Evolutionary conservation across 2,888 invertebrate genomes (phyloP).

Genomic region (Scaeva pyrastri): DNA sequence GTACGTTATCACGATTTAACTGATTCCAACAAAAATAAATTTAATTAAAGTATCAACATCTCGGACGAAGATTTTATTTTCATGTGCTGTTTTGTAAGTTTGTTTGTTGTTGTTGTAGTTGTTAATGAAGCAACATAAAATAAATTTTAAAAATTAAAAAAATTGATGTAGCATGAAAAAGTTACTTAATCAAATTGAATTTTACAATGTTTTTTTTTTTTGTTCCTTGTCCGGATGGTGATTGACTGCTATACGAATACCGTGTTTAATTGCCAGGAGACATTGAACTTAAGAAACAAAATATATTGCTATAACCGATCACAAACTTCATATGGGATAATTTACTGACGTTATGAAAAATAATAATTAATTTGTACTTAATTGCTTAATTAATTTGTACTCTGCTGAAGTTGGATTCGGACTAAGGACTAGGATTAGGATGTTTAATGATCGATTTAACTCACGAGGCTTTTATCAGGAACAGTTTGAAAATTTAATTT

Average conservation of each 20-base stretch:
- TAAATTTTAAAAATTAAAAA: not conserved
- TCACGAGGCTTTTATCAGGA: too few relatives aligned
- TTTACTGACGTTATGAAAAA: not conserved
- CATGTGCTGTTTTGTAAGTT: not conserved
- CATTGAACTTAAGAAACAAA: conserved; percentile 9
- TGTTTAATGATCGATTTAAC: too few relatives aligned
- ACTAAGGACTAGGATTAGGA: too few relatives aligned
- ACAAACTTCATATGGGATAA: not conserved
- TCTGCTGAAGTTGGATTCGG: too few relatives aligned
- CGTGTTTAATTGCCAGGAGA: not conserved
- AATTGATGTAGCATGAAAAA: conserved; percentile 30
- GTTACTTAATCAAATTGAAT: conserved; percentile 4
- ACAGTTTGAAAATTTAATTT: too few relatives aligned
- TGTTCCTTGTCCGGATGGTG: conserved; percentile 28
- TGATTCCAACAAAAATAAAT: not conserved
- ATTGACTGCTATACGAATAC: not conserved
- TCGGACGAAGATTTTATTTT: conserved; percentile 8
- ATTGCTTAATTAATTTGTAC: too few relatives aligned
- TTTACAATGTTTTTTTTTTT: not conserved
- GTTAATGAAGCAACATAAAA: not conserved
- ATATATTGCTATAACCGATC: too few relatives aligned
- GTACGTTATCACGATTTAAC: not conserved
- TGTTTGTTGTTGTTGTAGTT: not conserved
- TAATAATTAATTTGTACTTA: too few relatives aligned
- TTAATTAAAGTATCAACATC: conserved; percentile 18